phyloP scores from a whole-genome alignment of 1,140 invertebrate genomes.

The Drosophila subobscura region DNA sequence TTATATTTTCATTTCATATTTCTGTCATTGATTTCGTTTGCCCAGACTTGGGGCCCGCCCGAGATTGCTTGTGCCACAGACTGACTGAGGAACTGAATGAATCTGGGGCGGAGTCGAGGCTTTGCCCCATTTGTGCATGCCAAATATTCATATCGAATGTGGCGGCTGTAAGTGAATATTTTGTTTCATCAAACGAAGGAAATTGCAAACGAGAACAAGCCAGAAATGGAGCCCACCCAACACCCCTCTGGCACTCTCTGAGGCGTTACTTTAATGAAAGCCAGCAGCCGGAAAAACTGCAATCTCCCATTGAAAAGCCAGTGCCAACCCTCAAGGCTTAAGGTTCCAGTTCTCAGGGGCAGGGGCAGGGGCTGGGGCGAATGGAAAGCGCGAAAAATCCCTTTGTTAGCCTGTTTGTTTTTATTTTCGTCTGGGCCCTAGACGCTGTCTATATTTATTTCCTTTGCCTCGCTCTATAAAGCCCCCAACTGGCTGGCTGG shows the following conservation, averaged over 20 bases:
- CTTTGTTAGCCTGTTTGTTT: constrained; percentile 79
- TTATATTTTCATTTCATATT: constrained; percentile 82
- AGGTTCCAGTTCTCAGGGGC: too few species aligned
- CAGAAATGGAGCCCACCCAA: not conserved
- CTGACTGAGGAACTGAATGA: constrained; percentile 12
- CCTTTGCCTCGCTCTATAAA: constrained; percentile 42
- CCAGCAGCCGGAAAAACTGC: constrained; percentile 75
- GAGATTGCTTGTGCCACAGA: not conserved
- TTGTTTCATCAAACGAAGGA: constrained; percentile 29
- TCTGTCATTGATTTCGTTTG: constrained; percentile 75
- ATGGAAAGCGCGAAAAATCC: constrained; percentile 70
- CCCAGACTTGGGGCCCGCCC: too few species aligned
- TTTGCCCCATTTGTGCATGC: not conserved
- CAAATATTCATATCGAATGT: constrained; percentile 24
- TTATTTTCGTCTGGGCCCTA: constrained; percentile 74
- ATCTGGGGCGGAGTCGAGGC: not conserved
- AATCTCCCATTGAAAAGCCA: constrained; percentile 63
- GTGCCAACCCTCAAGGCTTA: constrained; percentile 1
- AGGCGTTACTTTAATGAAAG: constrained; percentile 56
- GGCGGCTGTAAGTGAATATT: constrained; percentile 13
- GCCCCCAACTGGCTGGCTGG: constrained; percentile 8
- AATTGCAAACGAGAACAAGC: constrained; percentile 13
- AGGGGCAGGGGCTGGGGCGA: constrained; percentile 24
- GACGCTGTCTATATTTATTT: constrained; percentile 68
- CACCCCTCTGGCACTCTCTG: too few species aligned